Base-by-base conservation (phyloP, 2,113 vertebrate species). In the Triplophysa tibetana region DNA sequence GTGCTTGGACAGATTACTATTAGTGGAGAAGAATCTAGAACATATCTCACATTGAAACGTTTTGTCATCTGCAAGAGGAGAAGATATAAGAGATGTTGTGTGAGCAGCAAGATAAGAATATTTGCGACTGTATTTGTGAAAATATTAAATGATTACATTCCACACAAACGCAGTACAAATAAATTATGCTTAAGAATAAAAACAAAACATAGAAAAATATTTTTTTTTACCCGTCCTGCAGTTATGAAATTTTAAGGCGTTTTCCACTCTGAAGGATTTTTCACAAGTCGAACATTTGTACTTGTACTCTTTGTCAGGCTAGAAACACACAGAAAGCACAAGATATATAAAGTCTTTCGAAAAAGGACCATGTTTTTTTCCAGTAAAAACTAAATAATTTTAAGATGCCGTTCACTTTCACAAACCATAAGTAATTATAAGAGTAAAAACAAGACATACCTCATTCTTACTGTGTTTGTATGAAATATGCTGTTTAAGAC, bases 1-100 rank as follows among this genome's bases (percentile, higher is more conserved):
- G 92, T 99, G 98, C 92, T 99, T 99, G 85, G 98, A 99, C 13
- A 99, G 95, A 91, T 99, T 99, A 81, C 97, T 99, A 91, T 99
- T 99, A 80, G 97, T 99, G 85, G 98, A 99, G 93, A 99, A 99
- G 93, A 99, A 99, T 69, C 97, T 93, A 86, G 96, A 97, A 90
- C 98, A 99, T 93, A 99, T 96, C 83, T 98, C 97, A 79, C 98
- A 99, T 87, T 98, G 97, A 93, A 99, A 99, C 70, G 97, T 98
- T 92, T 98, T 99, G 92, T 99, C 96, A 45, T 99, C 98, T 99
- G 89, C 52, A 81, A 80, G n/a, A 86, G 69, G 85, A 73, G 60
- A 23, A 21, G 41, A 65, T 24, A 65, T 24, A 61, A 10, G 3
- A 61, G 50, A 41, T 23, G 24, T 29, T 26, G 74, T 38, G 0